These are phyloP conservation scores for Amphiprion ocellaris DNA, from an alignment of 2,113 vertebrate genomes.

Conservation along the genomic window DNA sequence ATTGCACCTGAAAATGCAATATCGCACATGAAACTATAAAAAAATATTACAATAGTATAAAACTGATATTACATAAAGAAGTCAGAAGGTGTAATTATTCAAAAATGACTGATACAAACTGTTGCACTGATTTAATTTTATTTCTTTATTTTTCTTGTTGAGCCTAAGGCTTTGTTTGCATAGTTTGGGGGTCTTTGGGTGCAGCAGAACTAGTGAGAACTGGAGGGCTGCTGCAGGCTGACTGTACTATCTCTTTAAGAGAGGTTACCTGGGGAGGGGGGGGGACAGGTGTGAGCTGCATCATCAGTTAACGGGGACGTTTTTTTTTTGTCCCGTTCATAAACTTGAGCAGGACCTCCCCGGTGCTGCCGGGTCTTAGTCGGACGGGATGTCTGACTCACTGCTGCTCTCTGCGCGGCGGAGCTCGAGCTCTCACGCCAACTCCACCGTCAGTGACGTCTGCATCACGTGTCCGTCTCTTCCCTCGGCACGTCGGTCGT, in stretches of 20 bases:
- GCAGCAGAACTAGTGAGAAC: not conserved
- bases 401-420: constrained; percentile 47
- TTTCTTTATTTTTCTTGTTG: no score
- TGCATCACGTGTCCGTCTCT: constrained; percentile 83
- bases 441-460: constrained; percentile 84
- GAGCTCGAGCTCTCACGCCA: constrained; percentile 78
- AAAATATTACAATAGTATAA: no score
- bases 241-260: constrained; percentile 71
- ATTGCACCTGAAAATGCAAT: no score
- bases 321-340: not conserved
- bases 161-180: no score
- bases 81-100: no score
- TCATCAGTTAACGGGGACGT: not conserved
- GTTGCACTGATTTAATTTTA: no score
- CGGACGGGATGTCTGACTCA: constrained; percentile 45
- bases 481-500: constrained; percentile 82
- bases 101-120: no score
- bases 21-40: no score
- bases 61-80: no score
- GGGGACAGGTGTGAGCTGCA: constrained; percentile 68
- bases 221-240: not conserved
- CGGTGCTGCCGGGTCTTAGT: constrained; percentile 17
- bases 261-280: constrained; percentile 65
- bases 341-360: not conserved
- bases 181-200: no score